A percentile compares a stretch with the other conserved stretches of the same genome.
Evolutionary conservation across 2,888 invertebrate species (phyloP).

Genomic region (Invenusta paracnida): DNA sequence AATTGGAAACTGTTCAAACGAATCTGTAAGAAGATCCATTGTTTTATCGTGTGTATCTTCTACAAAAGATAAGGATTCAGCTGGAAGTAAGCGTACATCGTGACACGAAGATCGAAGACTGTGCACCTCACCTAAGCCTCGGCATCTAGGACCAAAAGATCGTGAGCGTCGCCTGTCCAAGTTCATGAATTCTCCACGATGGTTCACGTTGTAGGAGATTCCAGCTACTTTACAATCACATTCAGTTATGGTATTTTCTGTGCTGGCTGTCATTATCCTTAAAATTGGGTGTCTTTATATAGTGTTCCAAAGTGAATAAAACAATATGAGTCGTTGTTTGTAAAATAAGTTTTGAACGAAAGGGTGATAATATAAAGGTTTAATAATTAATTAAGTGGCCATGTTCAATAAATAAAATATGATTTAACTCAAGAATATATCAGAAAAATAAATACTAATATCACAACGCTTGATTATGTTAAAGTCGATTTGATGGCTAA

Average conservation of each 20-base stretch:
- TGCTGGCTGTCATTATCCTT: not conserved
- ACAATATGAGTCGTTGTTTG: no score
- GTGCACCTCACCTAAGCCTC: not conserved
- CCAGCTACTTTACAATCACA: not conserved
- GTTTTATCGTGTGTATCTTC: not conserved
- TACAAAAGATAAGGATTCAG: not conserved
- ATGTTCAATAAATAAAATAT: no score
- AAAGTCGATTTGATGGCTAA: no score
- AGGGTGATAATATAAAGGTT: no score
- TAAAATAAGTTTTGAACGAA: no score
- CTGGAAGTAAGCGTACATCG: not conserved
- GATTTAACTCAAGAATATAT: no score
- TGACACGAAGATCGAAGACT: not conserved
- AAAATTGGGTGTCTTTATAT: not conserved
- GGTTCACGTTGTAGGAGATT: not conserved
- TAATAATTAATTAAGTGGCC: no score
- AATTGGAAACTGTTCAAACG: not conserved
- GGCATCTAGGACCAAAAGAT: not conserved
- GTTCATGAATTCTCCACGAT: not conserved
- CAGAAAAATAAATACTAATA: no score
- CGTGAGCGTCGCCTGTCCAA: not conserved
- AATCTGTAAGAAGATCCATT: not conserved
- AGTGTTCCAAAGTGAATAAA: no score
- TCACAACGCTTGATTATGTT: no score
- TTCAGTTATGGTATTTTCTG: not conserved